A percentile compares a stretch with the other conserved stretches of the same genome.
These are phyloP conservation scores for Panagrolaimus sp. DNA, from an alignment of 1,140 invertebrate genomes.

Conservation along the genomic window DNA sequence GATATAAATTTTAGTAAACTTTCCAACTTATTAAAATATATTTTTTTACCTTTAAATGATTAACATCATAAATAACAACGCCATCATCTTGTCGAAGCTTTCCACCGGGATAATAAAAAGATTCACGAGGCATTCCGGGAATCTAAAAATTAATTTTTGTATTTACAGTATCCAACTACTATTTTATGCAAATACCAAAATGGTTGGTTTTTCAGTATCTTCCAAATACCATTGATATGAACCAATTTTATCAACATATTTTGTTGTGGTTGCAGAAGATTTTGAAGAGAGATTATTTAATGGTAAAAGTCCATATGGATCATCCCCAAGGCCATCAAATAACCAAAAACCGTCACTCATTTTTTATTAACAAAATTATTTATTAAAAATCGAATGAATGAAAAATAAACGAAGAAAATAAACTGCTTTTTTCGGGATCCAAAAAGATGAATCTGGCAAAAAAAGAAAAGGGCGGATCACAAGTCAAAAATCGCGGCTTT, in stretches of 20 bases:
- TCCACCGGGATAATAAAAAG: conserved; percentile 54
- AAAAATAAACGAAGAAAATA: too few relatives aligned
- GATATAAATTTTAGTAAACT: too few relatives aligned
- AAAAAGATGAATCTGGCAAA: too few relatives aligned
- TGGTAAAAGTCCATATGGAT: conserved; percentile 56
- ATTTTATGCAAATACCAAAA: conserved; percentile 43
- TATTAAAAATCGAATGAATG: too few relatives aligned
- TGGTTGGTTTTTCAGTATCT: conserved; percentile 55
- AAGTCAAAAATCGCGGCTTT: too few relatives aligned
- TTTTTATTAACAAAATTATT: background rate
- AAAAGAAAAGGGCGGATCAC: too few relatives aligned
- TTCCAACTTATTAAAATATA: too few relatives aligned
- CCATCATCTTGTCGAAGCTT: conserved; percentile 52
- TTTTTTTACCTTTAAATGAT: conserved; percentile 56
- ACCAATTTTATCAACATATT: conserved; percentile 53
- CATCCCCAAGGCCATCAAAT: conserved; percentile 54
- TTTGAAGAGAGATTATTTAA: conserved; percentile 51
- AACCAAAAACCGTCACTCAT: conserved; percentile 55
- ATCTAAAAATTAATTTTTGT: conserved; percentile 39
- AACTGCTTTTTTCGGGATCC: too few relatives aligned
- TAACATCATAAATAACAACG: conserved; percentile 58
- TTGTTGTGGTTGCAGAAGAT: conserved; percentile 54
- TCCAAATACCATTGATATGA: conserved; percentile 58
- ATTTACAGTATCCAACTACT: background rate
- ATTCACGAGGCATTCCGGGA: conserved; percentile 53